phyloP scores from a whole-genome alignment of 2,888 invertebrate species.

The Oeneis ivallda region DNA sequence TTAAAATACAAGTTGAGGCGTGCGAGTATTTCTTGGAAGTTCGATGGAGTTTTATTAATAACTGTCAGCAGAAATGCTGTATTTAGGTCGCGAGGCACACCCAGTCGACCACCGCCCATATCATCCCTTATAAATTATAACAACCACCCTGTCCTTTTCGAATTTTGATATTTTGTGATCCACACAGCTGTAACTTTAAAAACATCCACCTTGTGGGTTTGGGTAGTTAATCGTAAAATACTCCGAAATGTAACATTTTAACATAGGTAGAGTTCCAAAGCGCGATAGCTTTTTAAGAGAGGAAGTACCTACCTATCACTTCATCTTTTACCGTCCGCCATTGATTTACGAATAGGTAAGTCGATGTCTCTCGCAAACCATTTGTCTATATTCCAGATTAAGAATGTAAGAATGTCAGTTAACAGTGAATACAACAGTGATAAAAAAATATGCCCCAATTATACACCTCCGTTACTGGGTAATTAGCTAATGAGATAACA shows the following conservation, averaged over 20 bases:
- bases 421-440: too few species aligned
- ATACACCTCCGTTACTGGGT: too few species aligned
- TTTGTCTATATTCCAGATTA: too few species aligned
- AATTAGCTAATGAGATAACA: too few species aligned
- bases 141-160: constrained; percentile 32
- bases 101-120: constrained; percentile 42
- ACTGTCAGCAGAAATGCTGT: constrained; percentile 52
- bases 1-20: constrained; percentile 30
- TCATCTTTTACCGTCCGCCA: too few species aligned
- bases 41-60: constrained; percentile 51
- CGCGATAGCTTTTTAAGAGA: too few species aligned
- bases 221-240: not conserved
- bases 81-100: constrained; percentile 64
- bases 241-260: not conserved
- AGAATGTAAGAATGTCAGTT: too few species aligned
- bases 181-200: constrained; percentile 18
- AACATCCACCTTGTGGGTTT: too few species aligned
- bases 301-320: too few species aligned
- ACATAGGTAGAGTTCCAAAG: not conserved
- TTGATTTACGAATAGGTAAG: too few species aligned
- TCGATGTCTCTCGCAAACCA: too few species aligned
- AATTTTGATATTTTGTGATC: constrained; percentile 36
- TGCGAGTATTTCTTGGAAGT: constrained; percentile 33
- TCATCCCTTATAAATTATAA: constrained; percentile 35
- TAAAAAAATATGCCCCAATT: too few species aligned